These are phyloP conservation scores for Arizona elegans DNA, from an alignment of 2,113 vertebrate species.

Conservation along the genomic window DNA sequence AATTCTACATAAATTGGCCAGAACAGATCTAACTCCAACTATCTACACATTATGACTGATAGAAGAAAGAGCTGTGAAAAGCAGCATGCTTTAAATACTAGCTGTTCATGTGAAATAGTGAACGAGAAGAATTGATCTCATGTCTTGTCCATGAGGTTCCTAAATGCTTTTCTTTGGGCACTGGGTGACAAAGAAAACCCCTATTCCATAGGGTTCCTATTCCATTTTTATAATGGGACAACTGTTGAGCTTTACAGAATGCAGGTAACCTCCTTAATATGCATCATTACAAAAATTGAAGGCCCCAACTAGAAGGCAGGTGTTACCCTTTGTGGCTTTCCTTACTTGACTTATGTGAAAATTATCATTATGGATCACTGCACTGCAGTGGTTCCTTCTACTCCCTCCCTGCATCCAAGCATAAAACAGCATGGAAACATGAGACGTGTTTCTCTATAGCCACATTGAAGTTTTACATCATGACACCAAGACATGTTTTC, in stretches of 20 bases:
- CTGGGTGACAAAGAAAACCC: neutral
- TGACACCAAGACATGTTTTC: constrained; percentile 54
- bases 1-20: neutral
- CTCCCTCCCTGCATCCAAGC: constrained; percentile 50
- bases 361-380: constrained; percentile 51
- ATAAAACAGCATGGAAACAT: constrained; percentile 46
- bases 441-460: constrained; percentile 55
- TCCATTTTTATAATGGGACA: neutral
- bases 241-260: neutral
- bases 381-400: constrained; percentile 17
- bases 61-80: neutral
- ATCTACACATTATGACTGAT: neutral
- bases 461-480: constrained; percentile 53
- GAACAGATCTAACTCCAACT: neutral
- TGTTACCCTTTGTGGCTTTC: constrained; percentile 26
- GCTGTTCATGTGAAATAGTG: neutral
- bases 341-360: constrained; percentile 39
- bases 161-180: neutral
- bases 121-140: neutral
- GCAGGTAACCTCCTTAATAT: neutral
- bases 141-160: neutral
- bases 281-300: neutral
- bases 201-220: neutral
- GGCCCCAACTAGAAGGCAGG: constrained; percentile 21
- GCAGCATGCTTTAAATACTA: neutral